These are phyloP conservation scores for Orthonyx spaldingii DNA, from an alignment of 2,113 vertebrate species.

Conservation along the genomic window DNA sequence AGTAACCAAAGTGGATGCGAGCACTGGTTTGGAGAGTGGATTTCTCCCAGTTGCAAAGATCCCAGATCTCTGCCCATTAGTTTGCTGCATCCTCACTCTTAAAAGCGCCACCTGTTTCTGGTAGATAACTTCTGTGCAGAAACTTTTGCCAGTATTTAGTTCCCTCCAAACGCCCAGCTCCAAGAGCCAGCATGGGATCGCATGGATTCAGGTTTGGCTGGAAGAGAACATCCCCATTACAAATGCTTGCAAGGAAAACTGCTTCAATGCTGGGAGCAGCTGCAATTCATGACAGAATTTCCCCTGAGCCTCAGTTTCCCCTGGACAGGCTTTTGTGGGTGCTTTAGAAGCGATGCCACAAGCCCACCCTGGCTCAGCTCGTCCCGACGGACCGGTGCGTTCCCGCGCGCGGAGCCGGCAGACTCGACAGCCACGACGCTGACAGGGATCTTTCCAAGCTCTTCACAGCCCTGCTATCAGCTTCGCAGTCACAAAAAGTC, in stretches of 20 bases:
- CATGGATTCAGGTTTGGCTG: not conserved
- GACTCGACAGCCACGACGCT: not conserved
- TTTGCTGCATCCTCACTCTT: not conserved
- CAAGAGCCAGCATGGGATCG: not conserved
- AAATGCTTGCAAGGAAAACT: not conserved
- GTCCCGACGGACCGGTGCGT: not conserved
- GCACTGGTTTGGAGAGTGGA: not conserved
- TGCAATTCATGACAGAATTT: fast-evolving
- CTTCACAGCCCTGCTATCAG: not conserved
- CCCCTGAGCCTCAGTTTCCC: not conserved
- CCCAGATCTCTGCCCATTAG: not conserved
- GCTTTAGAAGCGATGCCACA: fast-evolving
- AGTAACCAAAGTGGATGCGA: constrained; percentile 12
- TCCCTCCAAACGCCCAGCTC: not conserved
- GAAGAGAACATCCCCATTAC: not conserved
- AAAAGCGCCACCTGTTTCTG: constrained; percentile 34
- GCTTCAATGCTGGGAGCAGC: not conserved
- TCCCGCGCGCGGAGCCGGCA: not conserved
- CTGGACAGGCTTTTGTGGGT: not conserved
- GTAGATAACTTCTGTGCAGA: not conserved
- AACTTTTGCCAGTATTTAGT: not conserved
- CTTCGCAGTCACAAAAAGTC: constrained; percentile 31
- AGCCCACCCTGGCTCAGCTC: not conserved
- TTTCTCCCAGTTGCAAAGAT: not conserved
- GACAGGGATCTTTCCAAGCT: constrained; percentile 26